Conservation (phyloP, 1,140 invertebrate species). For the Diploscapter pachys region DNA sequence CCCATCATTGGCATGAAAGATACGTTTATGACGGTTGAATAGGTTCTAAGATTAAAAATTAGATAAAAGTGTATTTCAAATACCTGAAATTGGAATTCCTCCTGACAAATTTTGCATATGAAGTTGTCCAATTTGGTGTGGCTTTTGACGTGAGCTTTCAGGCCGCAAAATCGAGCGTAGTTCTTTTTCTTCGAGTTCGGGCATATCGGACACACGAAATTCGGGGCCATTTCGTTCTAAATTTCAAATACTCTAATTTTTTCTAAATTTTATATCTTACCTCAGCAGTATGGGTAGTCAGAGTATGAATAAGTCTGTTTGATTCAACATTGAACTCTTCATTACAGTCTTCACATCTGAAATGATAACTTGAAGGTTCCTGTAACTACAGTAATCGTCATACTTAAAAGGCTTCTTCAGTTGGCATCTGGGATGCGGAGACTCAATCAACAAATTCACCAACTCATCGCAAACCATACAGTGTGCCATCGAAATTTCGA, state of each 20-base stretch:
- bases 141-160: slow-evolving; percentile 19
- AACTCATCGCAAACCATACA: no score
- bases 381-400: no score
- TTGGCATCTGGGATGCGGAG: no score
- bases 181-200: slow-evolving; percentile 4
- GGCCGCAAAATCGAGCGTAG: slow-evolving; percentile 21
- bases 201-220: no score
- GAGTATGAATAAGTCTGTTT: background rate
- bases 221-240: no score
- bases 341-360: slow-evolving; percentile 12
- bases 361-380: background rate
- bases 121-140: slow-evolving; percentile 7
- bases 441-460: no score
- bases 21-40: slow-evolving; percentile 13
- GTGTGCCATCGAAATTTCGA: no score
- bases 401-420: no score
- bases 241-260: background rate
- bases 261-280: background rate
- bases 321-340: background rate
- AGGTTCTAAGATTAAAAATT: background rate
- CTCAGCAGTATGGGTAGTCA: background rate
- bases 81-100: slow-evolving; percentile 19
- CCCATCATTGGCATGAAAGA: background rate
- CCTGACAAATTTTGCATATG: slow-evolving; percentile 5
- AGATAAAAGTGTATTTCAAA: background rate